phyloP scores from a whole-genome alignment of 2,888 invertebrate genomes.

The Listrodromus nycthemerus region DNA sequence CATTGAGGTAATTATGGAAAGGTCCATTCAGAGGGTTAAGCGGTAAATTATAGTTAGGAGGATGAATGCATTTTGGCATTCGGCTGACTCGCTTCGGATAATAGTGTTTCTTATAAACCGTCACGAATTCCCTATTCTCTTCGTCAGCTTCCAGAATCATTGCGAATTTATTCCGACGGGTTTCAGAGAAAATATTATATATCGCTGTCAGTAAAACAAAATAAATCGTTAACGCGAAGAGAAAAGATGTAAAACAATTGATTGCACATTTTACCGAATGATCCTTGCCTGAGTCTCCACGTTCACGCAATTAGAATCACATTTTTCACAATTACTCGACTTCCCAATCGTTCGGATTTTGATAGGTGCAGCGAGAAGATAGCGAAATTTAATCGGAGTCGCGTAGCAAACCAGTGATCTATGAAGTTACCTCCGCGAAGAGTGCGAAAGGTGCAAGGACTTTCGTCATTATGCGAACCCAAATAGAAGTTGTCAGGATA shows the following conservation, averaged over 20 bases:
- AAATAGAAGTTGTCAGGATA: constrained; percentile 74
- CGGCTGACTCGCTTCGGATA: constrained; percentile 50
- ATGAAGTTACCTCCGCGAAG: constrained; percentile 74
- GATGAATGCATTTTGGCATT: constrained; percentile 42
- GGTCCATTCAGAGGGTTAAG: constrained; percentile 73
- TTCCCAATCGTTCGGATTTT: constrained; percentile 76
- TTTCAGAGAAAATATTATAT: background rate
- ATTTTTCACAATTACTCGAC: constrained; percentile 72
- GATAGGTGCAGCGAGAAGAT: constrained; percentile 74
- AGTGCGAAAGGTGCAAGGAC: constrained; percentile 72
- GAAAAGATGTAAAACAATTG: background rate
- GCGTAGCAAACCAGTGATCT: constrained; percentile 76
- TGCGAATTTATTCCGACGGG: constrained; percentile 19
- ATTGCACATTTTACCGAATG: background rate
- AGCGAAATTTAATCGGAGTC: constrained; percentile 70
- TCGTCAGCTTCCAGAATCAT: constrained; percentile 76
- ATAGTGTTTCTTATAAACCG: constrained; percentile 74
- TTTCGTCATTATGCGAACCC: constrained; percentile 70
- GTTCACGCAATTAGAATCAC: constrained; percentile 29
- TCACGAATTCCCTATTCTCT: constrained; percentile 78
- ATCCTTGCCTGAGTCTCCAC: constrained; percentile 28
- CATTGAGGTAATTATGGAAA: constrained; percentile 70
- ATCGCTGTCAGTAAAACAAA: background rate
- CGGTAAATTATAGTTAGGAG: constrained; percentile 62
- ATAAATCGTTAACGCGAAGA: background rate